These are phyloP conservation scores for Platycercus adscitus DNA, from an alignment of 2,113 vertebrate species.

Conservation along the genomic window DNA sequence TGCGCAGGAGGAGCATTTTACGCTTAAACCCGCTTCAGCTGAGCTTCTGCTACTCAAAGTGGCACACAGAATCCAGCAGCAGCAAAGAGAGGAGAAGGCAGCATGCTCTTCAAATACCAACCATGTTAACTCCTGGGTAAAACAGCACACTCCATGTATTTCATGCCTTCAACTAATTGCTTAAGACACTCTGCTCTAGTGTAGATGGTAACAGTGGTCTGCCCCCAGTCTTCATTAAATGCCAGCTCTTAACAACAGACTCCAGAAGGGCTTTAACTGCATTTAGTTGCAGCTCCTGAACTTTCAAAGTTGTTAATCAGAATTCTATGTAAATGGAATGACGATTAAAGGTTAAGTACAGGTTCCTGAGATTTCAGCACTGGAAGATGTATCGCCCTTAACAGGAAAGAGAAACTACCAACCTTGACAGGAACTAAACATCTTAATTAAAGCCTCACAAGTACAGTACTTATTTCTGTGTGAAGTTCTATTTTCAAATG, in stretches of 20 bases:
- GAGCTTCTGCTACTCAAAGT: not conserved
- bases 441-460: constrained; percentile 83
- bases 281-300: constrained; percentile 87
- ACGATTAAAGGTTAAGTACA: constrained; percentile 84
- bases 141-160: constrained; percentile 67
- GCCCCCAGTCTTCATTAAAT: constrained; percentile 87
- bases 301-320: constrained; percentile 87
- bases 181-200: constrained; percentile 79
- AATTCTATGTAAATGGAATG: constrained; percentile 78
- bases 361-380: constrained; percentile 78
- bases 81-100: not conserved
- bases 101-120: constrained; percentile 70
- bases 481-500: constrained; percentile 82
- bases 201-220: constrained; percentile 73
- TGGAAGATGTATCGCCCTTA: constrained; percentile 72
- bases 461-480: constrained; percentile 73
- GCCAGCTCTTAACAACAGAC: constrained; percentile 87
- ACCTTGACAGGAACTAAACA: constrained; percentile 79
- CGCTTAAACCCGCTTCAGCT: not conserved
- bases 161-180: constrained; percentile 81
- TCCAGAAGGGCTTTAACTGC: constrained; percentile 87
- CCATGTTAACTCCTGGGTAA: constrained; percentile 59
- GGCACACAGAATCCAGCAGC: not conserved
- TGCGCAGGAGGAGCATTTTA: not conserved
- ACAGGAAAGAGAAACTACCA: constrained; percentile 55